Conservation (phyloP, 2,797 vertebrate species). For the Austrolebias charrua region DNA sequence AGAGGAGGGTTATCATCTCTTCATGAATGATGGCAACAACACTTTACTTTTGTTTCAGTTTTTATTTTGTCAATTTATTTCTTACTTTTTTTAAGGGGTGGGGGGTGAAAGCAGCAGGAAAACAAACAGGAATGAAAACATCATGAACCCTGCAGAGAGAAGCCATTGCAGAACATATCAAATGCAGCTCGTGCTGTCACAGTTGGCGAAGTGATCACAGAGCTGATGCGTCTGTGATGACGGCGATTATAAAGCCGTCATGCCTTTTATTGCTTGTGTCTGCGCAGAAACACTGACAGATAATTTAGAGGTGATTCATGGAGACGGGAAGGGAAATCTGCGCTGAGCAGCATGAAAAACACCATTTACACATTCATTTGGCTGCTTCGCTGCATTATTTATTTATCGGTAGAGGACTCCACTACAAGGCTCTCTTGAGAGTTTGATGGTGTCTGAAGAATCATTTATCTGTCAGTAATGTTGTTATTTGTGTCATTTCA, state of each 20-base stretch:
- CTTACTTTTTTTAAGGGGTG: not conserved
- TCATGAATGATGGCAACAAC: not conserved
- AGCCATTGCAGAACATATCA: constrained; percentile 10
- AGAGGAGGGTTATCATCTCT: not conserved
- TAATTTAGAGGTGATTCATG: constrained; percentile 19
- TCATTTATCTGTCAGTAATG: not conserved
- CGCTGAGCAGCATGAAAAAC: constrained; percentile 2
- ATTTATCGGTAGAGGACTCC: constrained; percentile 13
- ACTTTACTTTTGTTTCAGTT: not conserved
- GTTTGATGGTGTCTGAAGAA: no score
- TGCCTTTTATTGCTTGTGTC: constrained; percentile 16
- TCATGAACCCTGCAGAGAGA: constrained; percentile 3
- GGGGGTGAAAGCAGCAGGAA: not conserved
- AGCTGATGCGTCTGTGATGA: constrained; percentile 29
- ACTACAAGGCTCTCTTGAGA: not conserved
- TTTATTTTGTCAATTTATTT: not conserved
- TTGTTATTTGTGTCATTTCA: constrained; percentile 11
- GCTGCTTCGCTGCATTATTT: not conserved
- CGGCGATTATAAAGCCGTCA: constrained; percentile 20
- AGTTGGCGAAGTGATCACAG: constrained; percentile 17
- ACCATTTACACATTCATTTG: not conserved
- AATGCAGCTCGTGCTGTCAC: constrained; percentile 25
- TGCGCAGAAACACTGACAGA: constrained; percentile 5
- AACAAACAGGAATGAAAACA: constrained; percentile 15
- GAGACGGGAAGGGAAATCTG: not conserved